A percentile compares a stretch with the other conserved stretches of the same genome.
These are phyloP conservation scores for Penaeus indicus DNA, from an alignment of 1,140 invertebrate species.

Conservation along the genomic window DNA sequence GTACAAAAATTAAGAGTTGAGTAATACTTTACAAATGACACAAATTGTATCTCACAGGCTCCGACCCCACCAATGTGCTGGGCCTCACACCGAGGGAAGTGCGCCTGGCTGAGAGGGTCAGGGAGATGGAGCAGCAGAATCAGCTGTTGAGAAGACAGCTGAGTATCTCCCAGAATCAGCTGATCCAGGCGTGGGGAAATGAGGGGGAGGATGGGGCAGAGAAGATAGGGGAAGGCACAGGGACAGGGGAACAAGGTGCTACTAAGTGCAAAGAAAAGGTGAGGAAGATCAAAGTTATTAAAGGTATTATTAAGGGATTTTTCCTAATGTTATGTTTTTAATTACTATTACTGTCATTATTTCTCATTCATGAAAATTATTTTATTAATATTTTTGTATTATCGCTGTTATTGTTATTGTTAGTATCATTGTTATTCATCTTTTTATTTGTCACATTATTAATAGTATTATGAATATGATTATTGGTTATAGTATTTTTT, in stretches of 20 bases:
- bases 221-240: conserved; percentile 45
- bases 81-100: conserved; percentile 72
- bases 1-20: not conserved
- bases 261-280: conserved; percentile 54
- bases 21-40: not conserved
- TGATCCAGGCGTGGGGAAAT: conserved; percentile 71
- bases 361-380: too few relatives aligned
- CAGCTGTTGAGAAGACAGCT: conserved; percentile 73
- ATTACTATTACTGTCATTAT: too few relatives aligned
- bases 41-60: conserved; percentile 7
- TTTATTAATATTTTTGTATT: too few relatives aligned
- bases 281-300: not conserved
- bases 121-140: conserved; percentile 75
- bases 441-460: too few relatives aligned
- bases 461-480: too few relatives aligned
- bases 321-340: too few relatives aligned
- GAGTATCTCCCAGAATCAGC: conserved; percentile 73
- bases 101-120: conserved; percentile 72
- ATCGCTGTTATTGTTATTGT: too few relatives aligned
- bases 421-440: too few relatives aligned
- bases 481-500: too few relatives aligned
- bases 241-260: conserved; percentile 29
- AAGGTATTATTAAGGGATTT: too few relatives aligned
- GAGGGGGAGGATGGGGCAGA: conserved; percentile 46
- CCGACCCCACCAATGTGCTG: conserved; percentile 70